Conservation (phyloP, 2,797 vertebrate species). For the Eulemur mongoz region DNA sequence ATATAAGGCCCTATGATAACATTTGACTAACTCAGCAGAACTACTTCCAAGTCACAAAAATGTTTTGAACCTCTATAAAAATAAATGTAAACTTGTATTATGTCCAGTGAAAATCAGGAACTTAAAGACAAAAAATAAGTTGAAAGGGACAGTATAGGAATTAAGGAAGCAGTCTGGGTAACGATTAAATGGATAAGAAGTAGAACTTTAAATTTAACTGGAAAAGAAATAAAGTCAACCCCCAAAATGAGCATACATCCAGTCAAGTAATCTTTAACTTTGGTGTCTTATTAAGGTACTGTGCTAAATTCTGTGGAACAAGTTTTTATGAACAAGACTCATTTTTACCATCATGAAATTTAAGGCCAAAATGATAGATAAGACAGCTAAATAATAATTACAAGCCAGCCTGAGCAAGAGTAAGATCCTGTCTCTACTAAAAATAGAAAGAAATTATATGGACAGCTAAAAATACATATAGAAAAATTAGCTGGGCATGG, state of each 20-base stretch:
- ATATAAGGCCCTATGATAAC: neutral
- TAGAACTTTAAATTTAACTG: slow-evolving; percentile 10
- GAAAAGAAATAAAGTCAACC: slow-evolving; percentile 7
- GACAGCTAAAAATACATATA: too few relatives aligned
- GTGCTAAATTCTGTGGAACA: neutral
- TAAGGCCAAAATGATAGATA: neutral
- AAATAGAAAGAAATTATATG: too few relatives aligned
- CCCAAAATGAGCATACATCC: neutral
- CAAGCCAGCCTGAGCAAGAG: neutral
- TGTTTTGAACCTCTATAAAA: neutral
- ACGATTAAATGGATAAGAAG: neutral
- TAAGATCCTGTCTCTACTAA: too few relatives aligned
- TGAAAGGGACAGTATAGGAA: neutral
- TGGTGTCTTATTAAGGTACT: neutral
- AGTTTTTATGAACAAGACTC: neutral
- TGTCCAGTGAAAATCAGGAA: neutral
- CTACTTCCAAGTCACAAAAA: neutral
- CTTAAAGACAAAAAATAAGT: slow-evolving; percentile 45
- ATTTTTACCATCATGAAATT: neutral
- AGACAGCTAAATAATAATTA: neutral
- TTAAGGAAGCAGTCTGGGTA: neutral
- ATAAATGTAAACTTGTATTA: neutral
- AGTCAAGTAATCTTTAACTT: neutral
- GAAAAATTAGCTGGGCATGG: too few relatives aligned
- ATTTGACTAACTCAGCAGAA: slow-evolving; percentile 59